Conservation (phyloP, 2,888 invertebrate species). For the Malthinus seriepunctatus region DNA sequence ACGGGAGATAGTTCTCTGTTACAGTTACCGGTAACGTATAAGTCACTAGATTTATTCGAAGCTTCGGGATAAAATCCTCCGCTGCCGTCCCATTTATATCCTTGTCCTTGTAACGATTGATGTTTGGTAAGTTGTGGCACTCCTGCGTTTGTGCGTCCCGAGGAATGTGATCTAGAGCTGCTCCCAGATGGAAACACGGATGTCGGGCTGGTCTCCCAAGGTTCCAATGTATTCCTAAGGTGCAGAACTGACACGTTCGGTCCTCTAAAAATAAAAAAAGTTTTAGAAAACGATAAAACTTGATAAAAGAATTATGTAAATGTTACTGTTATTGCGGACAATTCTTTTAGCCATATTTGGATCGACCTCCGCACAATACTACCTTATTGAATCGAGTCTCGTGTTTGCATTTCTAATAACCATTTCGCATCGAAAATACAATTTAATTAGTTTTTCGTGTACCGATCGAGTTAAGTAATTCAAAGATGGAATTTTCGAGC, state of each 20-base stretch:
- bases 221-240: slow-evolving; percentile 59
- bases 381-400: slow-evolving; percentile 15
- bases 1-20: slow-evolving; percentile 62
- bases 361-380: slow-evolving; percentile 13
- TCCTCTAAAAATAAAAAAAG: slow-evolving; percentile 49
- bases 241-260: slow-evolving; percentile 62
- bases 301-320: neutral
- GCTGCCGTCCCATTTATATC: slow-evolving; percentile 35
- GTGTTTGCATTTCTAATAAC: slow-evolving; percentile 10
- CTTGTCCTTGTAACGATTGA: slow-evolving; percentile 43
- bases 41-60: slow-evolving; percentile 54
- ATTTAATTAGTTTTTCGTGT: neutral
- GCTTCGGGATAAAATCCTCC: slow-evolving; percentile 45
- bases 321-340: slow-evolving; percentile 9
- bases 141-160: slow-evolving; percentile 23
- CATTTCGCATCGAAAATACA: neutral
- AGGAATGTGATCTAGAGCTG: slow-evolving; percentile 43
- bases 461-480: no score
- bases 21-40: slow-evolving; percentile 53
- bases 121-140: slow-evolving; percentile 41
- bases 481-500: neutral
- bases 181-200: slow-evolving; percentile 47
- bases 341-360: slow-evolving; percentile 23
- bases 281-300: no score
- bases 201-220: slow-evolving; percentile 57